phyloP scores from a whole-genome alignment of 1,140 invertebrate genomes.

The Diplogasteroides magnus region DNA sequence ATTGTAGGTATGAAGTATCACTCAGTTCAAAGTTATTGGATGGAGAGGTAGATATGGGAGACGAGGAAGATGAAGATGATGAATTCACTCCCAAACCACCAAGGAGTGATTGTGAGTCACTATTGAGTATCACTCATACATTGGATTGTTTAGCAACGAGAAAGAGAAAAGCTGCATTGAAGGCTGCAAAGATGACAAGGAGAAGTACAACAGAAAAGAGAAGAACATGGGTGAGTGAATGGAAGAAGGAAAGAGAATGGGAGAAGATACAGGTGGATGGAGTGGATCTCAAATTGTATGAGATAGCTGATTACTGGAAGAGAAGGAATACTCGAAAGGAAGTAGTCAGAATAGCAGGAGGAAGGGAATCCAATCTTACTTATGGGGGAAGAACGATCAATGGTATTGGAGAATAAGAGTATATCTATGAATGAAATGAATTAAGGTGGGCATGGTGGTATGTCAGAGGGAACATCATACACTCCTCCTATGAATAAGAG shows the following conservation, averaged over 20 bases:
- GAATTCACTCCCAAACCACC: background rate
- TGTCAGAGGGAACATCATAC: too few species aligned
- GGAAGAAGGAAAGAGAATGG: conserved; percentile 3
- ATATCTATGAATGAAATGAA: too few species aligned
- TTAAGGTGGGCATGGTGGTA: too few species aligned
- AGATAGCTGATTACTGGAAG: conserved; percentile 32
- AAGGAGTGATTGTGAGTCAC: background rate
- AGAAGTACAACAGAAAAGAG: background rate
- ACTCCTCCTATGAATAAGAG: too few species aligned
- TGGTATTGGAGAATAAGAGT: too few species aligned
- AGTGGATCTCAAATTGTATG: conserved; percentile 32
- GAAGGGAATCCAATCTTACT: too few species aligned
- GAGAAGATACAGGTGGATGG: conserved; percentile 25
- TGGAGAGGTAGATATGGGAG: background rate
- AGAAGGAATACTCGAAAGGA: background rate
- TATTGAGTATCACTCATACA: conserved; percentile 1
- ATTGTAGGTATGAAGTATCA: background rate
- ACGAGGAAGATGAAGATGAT: conserved; percentile 8
- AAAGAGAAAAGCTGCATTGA: background rate
- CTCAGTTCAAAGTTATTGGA: background rate
- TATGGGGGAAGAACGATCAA: too few species aligned
- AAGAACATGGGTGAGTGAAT: background rate
- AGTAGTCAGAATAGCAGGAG: background rate
- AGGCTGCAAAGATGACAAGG: conserved; percentile 3
- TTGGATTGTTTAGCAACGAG: too few species aligned